Conservation (phyloP, 2,113 vertebrate species). For the Steatornis caripensis region DNA sequence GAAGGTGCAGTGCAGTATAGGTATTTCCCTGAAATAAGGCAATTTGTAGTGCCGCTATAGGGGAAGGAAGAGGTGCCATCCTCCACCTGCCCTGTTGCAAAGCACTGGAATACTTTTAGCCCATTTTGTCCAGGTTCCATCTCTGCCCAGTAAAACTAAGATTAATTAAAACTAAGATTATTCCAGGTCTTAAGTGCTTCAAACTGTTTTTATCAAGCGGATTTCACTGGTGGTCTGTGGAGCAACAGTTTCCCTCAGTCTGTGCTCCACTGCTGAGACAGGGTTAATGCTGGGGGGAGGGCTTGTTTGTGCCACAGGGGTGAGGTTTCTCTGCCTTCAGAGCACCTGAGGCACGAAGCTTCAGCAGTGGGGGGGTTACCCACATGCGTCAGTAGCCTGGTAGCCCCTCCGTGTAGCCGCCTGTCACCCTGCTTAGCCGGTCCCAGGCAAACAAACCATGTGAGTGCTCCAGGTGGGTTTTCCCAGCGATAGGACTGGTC, state of each 20-base stretch:
- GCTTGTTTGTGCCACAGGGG: neutral
- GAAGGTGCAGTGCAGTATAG: fast-evolving
- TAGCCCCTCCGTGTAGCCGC: neutral
- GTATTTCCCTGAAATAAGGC: neutral
- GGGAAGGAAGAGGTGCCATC: neutral
- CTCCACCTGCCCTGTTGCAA: neutral
- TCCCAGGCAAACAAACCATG: too few relatives aligned
- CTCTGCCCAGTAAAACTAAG: neutral
- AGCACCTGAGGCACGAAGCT: neutral
- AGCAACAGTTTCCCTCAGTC: neutral
- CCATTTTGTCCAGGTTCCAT: neutral
- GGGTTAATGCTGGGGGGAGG: neutral
- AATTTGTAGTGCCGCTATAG: neutral
- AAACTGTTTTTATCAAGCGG: neutral
- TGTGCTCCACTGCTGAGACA: neutral
- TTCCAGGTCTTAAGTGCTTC: neutral
- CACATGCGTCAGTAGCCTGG: neutral
- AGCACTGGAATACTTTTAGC: neutral
- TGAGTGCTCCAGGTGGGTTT: fast-evolving
- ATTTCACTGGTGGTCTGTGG: neutral
- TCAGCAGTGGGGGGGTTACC: fast-evolving
- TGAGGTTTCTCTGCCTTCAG: neutral
- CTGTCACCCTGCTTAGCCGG: neutral
- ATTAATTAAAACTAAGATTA: neutral
- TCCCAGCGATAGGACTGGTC: neutral